Percentiles rank a stretch among this genome's conserved stretches.
Conservation (phyloP, 2,113 vertebrate genomes). For the Mionectes macconnelli region DNA sequence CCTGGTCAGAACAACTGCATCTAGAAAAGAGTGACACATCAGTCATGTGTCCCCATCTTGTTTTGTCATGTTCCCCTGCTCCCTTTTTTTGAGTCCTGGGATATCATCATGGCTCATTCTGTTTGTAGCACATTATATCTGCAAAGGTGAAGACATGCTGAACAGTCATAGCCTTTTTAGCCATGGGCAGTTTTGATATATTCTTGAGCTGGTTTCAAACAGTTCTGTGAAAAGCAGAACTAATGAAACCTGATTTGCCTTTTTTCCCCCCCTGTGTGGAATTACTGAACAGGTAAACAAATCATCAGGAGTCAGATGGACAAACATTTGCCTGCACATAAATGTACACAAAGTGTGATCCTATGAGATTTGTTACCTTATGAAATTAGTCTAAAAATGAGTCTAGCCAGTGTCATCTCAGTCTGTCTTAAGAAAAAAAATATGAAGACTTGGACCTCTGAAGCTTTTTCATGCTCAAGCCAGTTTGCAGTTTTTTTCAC, state of each 20-base stretch:
- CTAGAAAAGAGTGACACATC: not conserved
- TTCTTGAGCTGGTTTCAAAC: not conserved
- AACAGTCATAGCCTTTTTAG: not conserved
- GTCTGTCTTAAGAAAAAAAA: not conserved
- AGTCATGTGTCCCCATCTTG: not conserved
- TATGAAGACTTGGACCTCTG: fast-evolving
- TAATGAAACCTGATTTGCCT: not conserved
- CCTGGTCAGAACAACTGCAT: not conserved
- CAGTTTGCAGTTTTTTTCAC: not conserved
- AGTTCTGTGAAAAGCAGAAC: not conserved
- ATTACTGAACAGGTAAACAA: not conserved
- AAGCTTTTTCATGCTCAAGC: not conserved
- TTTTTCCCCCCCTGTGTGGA: not conserved
- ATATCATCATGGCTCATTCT: not conserved
- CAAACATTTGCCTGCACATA: not conserved
- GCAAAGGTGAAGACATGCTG: not conserved
- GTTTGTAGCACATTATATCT: not conserved
- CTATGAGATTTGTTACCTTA: not conserved
- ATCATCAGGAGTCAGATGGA: not conserved
- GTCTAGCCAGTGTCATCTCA: not conserved
- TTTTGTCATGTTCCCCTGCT: fast-evolving
- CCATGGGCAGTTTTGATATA: not conserved
- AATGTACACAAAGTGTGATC: not conserved
- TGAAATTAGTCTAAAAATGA: not conserved
- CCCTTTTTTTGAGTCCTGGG: not conserved